Percentiles rank a stretch among this genome's conserved stretches.
These are phyloP conservation scores for Spondyliosoma cantharus DNA, from an alignment of 2,797 vertebrate species.

Conservation along the genomic window DNA sequence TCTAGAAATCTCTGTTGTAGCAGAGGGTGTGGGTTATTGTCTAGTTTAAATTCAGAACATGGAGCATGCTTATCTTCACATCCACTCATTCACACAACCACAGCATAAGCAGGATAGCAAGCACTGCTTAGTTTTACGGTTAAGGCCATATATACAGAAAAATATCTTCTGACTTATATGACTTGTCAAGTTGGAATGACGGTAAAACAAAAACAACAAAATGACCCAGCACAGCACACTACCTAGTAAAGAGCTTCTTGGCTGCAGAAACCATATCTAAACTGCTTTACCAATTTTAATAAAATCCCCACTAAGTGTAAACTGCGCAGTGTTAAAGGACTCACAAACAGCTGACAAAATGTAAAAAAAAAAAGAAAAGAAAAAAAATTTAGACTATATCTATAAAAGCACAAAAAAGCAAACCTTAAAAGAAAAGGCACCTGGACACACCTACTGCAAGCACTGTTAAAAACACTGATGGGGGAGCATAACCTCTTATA, in stretches of 20 bases:
- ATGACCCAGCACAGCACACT: neutral
- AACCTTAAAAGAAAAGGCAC: conserved; percentile 10
- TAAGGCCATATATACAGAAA: neutral
- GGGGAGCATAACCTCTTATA: neutral
- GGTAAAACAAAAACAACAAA: neutral
- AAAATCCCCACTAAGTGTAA: neutral
- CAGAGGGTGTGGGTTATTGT: conserved; percentile 16
- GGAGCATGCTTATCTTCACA: conserved; percentile 89
- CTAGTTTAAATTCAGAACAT: conserved; percentile 56
- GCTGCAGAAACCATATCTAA: neutral
- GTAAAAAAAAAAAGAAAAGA: neutral
- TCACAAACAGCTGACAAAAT: neutral
- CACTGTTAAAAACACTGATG: conserved; percentile 16
- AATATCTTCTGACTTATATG: neutral
- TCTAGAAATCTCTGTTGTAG: neutral
- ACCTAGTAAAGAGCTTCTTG: neutral
- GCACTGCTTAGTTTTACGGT: neutral
- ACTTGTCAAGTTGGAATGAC: neutral
- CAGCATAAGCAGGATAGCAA: neutral
- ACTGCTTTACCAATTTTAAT: neutral
- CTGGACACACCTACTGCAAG: neutral
- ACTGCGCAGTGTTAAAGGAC: neutral
- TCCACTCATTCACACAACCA: conserved; percentile 68
- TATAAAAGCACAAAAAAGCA: neutral
- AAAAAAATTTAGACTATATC: neutral